A percentile compares a stretch with the other conserved stretches of the same genome.
Conservation (phyloP, 2,113 vertebrate species). For the Epinephelus cyanopodus region DNA sequence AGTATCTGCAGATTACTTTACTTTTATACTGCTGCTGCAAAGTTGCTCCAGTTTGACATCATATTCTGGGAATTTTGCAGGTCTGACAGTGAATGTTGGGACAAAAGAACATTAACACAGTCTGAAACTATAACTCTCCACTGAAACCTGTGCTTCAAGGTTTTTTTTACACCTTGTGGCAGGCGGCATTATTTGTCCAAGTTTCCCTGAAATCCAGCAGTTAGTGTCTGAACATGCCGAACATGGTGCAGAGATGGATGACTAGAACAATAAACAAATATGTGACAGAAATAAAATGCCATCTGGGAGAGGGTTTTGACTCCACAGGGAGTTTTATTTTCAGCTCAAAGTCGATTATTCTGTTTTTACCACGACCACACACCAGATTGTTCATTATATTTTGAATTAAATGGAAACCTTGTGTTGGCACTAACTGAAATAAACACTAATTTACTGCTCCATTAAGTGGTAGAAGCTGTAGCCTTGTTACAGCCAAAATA, state of each 20-base stretch:
- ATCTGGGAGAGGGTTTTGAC: conserved; percentile 33
- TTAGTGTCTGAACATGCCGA: background rate
- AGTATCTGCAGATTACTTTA: conserved; percentile 19
- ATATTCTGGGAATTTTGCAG: background rate
- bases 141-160: conserved; percentile 7
- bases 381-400: conserved; percentile 52
- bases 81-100: background rate
- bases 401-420: conserved; percentile 47
- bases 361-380: conserved; percentile 49
- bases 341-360: conserved; percentile 30
- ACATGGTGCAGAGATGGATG: background rate
- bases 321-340: conserved; percentile 32
- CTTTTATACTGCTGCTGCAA: conserved; percentile 14
- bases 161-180: background rate
- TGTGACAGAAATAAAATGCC: conserved; percentile 45
- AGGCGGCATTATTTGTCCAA: too few species aligned
- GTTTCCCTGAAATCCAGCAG: conserved; percentile 14
- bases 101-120: conserved; percentile 6
- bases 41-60: background rate
- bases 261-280: conserved; percentile 45
- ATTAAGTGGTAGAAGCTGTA: conserved; percentile 44
- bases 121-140: conserved; percentile 5
- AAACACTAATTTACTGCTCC: conserved; percentile 54
- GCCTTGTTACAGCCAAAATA: conserved; percentile 15
- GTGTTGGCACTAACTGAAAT: conserved; percentile 35